These are phyloP conservation scores for Dicrurus megarhynchus DNA, from an alignment of 2,113 vertebrate genomes.

Conservation along the genomic window DNA sequence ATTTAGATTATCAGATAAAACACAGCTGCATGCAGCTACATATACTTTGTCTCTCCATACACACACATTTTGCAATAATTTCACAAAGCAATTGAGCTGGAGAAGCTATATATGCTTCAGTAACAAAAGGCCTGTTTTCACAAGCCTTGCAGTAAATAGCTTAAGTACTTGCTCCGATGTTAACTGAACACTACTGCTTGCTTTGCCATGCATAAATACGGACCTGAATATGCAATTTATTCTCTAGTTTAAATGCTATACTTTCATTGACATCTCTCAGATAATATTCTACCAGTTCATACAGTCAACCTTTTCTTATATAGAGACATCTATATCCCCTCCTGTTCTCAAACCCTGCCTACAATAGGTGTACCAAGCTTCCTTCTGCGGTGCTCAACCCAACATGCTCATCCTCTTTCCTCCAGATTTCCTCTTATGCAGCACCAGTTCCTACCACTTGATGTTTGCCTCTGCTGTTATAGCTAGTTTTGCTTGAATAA, in stretches of 20 bases:
- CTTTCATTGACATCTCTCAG: neutral
- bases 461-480: neutral
- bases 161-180: neutral
- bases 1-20: neutral
- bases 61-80: neutral
- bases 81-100: neutral
- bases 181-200: neutral
- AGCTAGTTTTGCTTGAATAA: neutral
- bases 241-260: neutral
- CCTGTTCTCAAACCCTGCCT: neutral
- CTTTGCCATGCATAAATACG: neutral
- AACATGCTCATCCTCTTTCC: neutral
- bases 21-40: neutral
- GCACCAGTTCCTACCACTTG: neutral
- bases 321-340: neutral
- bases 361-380: neutral
- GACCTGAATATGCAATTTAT: neutral
- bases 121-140: neutral
- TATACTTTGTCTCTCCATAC: neutral
- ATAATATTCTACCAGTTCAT: neutral
- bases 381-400: neutral
- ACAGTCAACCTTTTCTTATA: neutral
- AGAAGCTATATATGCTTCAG: neutral
- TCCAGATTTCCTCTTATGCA: neutral
- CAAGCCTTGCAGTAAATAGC: neutral